phyloP scores from a whole-genome alignment of 2,797 vertebrate genomes.

The Urophycis tenuis region DNA sequence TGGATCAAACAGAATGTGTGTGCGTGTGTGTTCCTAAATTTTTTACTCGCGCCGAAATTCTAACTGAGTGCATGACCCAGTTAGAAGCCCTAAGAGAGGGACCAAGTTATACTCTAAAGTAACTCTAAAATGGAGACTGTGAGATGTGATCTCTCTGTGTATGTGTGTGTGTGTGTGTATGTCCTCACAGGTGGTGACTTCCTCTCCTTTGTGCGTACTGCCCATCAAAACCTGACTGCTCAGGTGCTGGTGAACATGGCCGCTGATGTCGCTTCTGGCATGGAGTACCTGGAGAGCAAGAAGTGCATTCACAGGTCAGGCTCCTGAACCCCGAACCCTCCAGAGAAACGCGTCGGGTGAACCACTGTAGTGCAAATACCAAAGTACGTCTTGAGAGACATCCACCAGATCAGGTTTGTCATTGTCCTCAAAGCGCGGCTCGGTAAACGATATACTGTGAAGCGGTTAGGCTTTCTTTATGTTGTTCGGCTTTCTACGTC shows the following conservation, averaged over 20 bases:
- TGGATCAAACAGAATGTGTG: neutral
- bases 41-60: neutral
- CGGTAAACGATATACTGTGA: too few species aligned
- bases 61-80: too few species aligned
- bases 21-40: neutral
- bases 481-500: too few species aligned
- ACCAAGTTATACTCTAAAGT: neutral
- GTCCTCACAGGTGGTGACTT: conserved; percentile 84
- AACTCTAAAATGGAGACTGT: neutral
- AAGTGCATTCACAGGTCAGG: conserved; percentile 91
- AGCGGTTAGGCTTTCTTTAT: too few species aligned
- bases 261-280: conserved; percentile 82
- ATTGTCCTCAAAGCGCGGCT: too few species aligned
- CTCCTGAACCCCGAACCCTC: neutral
- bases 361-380: neutral
- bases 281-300: conserved; percentile 92
- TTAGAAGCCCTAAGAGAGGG: neutral
- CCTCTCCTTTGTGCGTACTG: conserved; percentile 80
- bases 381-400: neutral
- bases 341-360: neutral
- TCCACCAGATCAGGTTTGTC: too few species aligned
- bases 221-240: conserved; percentile 68
- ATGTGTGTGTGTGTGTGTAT: conserved; percentile 14
- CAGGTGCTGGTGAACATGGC: conserved; percentile 85
- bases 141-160: conserved; percentile 15